Conservation (phyloP, 1,140 invertebrate genomes). For the Vanessa tameamea region DNA sequence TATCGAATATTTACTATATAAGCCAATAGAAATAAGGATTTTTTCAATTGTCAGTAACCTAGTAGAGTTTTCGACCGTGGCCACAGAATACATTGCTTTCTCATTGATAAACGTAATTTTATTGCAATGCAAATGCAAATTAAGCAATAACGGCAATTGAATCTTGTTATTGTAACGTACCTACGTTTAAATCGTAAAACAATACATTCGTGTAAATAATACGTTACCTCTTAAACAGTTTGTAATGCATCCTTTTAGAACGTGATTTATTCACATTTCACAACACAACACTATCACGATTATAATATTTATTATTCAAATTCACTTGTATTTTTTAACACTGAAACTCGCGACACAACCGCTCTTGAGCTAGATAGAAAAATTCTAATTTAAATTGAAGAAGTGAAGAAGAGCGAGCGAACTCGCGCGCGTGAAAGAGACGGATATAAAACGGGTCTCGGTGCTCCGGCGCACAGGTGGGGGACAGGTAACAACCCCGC, state of each 20-base stretch:
- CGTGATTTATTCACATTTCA: slow-evolving; percentile 40
- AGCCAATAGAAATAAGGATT: no score
- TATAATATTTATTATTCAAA: slow-evolving; percentile 26
- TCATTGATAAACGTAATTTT: slow-evolving; percentile 15
- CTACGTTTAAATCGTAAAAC: slow-evolving; percentile 6
- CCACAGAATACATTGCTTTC: not conserved
- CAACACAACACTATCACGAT: slow-evolving; percentile 42
- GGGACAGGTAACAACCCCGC: slow-evolving; percentile 42
- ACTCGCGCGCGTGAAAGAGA: slow-evolving; percentile 52
- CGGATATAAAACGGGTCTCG: slow-evolving; percentile 42
- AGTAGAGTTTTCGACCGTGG: no score
- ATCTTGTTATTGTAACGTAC: slow-evolving; percentile 7
- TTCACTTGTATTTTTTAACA: slow-evolving; percentile 38
- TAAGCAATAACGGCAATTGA: slow-evolving; percentile 11
- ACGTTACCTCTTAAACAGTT: slow-evolving; percentile 71
- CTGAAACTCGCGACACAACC: slow-evolving; percentile 47
- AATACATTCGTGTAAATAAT: slow-evolving; percentile 24
- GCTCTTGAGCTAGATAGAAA: slow-evolving; percentile 53
- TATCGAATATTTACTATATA: no score
- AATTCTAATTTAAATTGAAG: slow-evolving; percentile 44
- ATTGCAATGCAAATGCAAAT: slow-evolving; percentile 6
- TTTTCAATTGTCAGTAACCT: no score
- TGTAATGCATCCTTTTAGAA: slow-evolving; percentile 69
- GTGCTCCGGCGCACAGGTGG: slow-evolving; percentile 53
- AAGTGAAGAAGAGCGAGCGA: slow-evolving; percentile 37